Percentiles rank a stretch among this genome's conserved stretches.
phyloP scores from a whole-genome alignment of 2,113 vertebrate species.

The Danionella cerebrum region DNA sequence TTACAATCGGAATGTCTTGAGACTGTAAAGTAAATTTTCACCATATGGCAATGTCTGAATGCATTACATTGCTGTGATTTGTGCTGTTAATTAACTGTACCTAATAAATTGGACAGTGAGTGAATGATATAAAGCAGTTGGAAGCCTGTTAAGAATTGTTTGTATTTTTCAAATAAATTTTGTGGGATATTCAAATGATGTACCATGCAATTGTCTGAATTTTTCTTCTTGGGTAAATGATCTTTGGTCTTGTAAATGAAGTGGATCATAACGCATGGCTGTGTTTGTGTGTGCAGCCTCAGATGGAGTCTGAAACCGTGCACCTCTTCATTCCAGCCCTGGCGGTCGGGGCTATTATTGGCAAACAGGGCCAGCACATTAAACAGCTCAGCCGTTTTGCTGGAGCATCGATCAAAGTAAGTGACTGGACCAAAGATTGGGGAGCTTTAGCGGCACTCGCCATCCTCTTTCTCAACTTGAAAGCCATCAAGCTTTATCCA shows the following conservation, averaged over 20 bases:
- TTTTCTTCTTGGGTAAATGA: too few species aligned
- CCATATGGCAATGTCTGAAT: too few species aligned
- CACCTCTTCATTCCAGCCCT: slow-evolving; percentile 95
- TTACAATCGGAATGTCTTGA: too few species aligned
- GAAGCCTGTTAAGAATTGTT: too few species aligned
- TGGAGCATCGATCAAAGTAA: slow-evolving; percentile 95
- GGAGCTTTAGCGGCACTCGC: not conserved
- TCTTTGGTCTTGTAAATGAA: not conserved
- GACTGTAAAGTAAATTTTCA: too few species aligned
- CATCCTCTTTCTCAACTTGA: not conserved
- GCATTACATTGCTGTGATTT: too few species aligned
- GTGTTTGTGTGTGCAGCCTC: slow-evolving; percentile 13
- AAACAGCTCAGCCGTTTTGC: slow-evolving; percentile 97
- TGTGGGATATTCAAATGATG: not conserved
- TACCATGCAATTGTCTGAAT: too few species aligned
- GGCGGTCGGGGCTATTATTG: slow-evolving; percentile 95
- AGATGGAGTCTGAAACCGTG: slow-evolving; percentile 88
- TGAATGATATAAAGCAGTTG: too few species aligned
- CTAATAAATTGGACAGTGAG: too few species aligned
- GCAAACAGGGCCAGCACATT: slow-evolving; percentile 98
- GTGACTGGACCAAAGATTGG: not conserved
- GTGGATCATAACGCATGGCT: not conserved
- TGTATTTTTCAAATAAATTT: too few species aligned
- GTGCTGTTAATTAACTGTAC: too few species aligned
- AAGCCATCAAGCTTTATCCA: not conserved